These are phyloP conservation scores for Takifugu rubripes DNA, from an alignment of 2,797 vertebrate genomes.

Conservation along the genomic window DNA sequence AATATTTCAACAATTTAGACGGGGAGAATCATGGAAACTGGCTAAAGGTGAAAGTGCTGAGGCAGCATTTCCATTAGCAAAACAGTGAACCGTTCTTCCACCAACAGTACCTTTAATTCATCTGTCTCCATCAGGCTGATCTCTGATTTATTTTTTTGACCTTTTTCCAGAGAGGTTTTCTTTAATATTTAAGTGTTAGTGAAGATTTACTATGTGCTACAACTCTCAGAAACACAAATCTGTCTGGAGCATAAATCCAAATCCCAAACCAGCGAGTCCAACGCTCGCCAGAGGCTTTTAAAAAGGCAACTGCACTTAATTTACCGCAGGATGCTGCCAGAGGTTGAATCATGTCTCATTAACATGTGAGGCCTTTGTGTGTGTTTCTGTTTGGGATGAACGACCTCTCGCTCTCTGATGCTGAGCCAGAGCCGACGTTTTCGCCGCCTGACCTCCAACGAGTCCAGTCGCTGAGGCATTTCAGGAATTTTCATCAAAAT, in stretches of 20 bases:
- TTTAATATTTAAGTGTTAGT: too few species aligned
- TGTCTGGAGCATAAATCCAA: slow-evolving; percentile 16
- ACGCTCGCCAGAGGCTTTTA: slow-evolving; percentile 4
- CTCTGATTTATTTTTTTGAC: too few species aligned
- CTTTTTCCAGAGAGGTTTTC: too few species aligned
- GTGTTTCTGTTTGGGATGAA: slow-evolving; percentile 6
- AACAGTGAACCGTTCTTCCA: too few species aligned
- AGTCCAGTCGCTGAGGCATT: slow-evolving; percentile 34
- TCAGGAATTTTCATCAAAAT: slow-evolving; percentile 42
- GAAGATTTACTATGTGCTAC: slow-evolving; percentile 15
- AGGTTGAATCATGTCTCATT: slow-evolving; percentile 11
- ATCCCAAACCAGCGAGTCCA: slow-evolving; percentile 10
- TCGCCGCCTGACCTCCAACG: slow-evolving; percentile 15
- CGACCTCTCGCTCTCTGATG: too few species aligned
- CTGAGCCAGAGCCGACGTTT: slow-evolving; percentile 14
- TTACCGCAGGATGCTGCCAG: slow-evolving; percentile 10
- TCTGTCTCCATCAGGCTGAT: too few species aligned
- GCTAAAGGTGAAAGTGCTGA: too few species aligned
- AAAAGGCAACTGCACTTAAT: slow-evolving; percentile 11
- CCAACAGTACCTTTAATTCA: too few species aligned
- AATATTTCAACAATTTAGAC: too few species aligned
- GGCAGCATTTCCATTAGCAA: too few species aligned
- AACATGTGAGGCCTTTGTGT: slow-evolving; percentile 5
- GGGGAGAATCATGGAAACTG: too few species aligned
- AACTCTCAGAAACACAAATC: slow-evolving; percentile 14